Base-by-base conservation (phyloP, 35 echinoderm and acorn worm genomes). In the Stichopus chloronotus region DNA sequence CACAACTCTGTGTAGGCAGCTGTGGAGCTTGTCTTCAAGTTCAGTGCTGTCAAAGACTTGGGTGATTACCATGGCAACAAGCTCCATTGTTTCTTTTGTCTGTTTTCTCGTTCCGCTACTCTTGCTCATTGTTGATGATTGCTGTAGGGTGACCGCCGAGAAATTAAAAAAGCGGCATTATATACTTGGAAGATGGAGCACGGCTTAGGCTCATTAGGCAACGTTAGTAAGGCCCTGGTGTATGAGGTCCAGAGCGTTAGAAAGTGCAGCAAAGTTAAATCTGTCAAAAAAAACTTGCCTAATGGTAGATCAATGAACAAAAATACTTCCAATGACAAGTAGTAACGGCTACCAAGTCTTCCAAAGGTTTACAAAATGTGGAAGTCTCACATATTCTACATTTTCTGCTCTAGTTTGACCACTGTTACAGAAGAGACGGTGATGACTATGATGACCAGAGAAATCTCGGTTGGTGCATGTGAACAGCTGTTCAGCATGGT, bases 321-420 rank as follows among this genome's bases (percentile, higher is more conserved):
- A 71, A 71, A 71, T 71, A 71, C 65, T 71, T 71, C 65, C 65
- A 71, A 71, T 71, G 65, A 71, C 65, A 71, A 71, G 65, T 71
- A 71, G 65, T 71, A 71, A 4, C 65, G 4, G 65, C 65, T 71
- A 71, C 65, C 65, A 71, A 71, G 65, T 71, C 4, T 69, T 69
- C 63, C 63, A 69, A 69, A 69, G 63, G 63, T 69, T 69, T 69
- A 69, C 63, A 69, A 69, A 69, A 69, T 19, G 63, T 69, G 63
- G 63, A 69, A 69, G 63, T 69, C 63, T 69, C 63, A 69, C 63
- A 69, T 69, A 69, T 69, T 69, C 63, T 69, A 69, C 63, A 69
- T 69, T 69, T 69, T 69, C 63, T 69, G 63, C 63, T 69, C 63
- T 69, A 69, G 63, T 69, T 69, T 69, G 63, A 69, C 63, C 63